Evolutionary conservation across 30 jellyfish, hydroid and myxozoan genomes (phyloP).

Genomic region (Turritopsis rubra): DNA sequence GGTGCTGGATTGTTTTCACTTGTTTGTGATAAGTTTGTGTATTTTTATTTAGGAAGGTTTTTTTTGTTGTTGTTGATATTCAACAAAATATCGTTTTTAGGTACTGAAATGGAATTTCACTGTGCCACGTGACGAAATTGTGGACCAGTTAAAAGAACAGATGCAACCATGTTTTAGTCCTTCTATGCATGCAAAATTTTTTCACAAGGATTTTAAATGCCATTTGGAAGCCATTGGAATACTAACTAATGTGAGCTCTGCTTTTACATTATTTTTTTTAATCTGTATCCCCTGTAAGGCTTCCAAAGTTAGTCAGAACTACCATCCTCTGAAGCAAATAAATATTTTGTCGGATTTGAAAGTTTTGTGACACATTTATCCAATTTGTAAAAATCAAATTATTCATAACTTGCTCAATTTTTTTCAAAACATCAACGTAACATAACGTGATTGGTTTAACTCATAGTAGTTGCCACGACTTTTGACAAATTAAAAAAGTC

Average conservation of each 20-base stretch:
- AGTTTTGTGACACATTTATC: too few relatives aligned
- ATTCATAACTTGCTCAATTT: too few relatives aligned
- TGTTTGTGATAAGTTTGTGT: not conserved
- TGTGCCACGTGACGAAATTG: constrained; percentile 83
- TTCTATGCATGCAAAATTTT: constrained; percentile 59
- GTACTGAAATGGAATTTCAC: constrained; percentile 85
- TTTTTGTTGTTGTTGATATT: constrained; percentile 15
- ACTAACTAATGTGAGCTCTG: constrained; percentile 33
- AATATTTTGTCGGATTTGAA: too few relatives aligned
- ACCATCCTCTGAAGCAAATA: too few relatives aligned
- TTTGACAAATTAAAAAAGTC: too few relatives aligned
- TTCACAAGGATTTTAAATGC: constrained; percentile 74
- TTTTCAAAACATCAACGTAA: too few relatives aligned
- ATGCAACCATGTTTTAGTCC: constrained; percentile 90
- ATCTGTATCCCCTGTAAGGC: too few relatives aligned
- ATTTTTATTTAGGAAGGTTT: not conserved
- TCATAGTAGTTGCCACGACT: too few relatives aligned
- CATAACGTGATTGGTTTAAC: too few relatives aligned
- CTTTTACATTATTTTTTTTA: not conserved
- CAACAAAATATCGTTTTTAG: constrained; percentile 19
- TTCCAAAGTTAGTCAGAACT: constrained; percentile 2
- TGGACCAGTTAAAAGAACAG: constrained; percentile 86
- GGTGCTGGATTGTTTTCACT: constrained; percentile 32
- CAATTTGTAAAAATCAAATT: too few relatives aligned
- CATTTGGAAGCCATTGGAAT: constrained; percentile 75